Percentiles rank a stretch among this genome's conserved stretches.
These are phyloP conservation scores for Drosophila atroscutellata DNA, from an alignment of 2,888 invertebrate genomes.

Conservation along the genomic window DNA sequence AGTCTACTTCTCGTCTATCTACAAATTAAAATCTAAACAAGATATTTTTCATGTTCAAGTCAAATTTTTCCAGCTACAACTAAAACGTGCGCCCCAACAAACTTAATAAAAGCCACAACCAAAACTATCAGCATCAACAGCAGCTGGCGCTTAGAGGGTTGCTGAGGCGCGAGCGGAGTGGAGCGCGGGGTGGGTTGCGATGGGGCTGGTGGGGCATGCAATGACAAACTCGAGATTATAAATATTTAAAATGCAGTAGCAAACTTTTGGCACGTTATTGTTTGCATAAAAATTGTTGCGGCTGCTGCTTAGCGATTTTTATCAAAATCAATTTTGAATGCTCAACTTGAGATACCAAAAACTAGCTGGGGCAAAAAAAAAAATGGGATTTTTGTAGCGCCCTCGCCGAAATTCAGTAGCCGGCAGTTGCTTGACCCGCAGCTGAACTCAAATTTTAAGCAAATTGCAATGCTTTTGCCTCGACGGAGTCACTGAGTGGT, in stretches of 20 bases:
- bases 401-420: conserved; percentile 75
- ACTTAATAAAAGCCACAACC: conserved; percentile 34
- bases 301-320: conserved; percentile 67
- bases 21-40: conserved; percentile 84
- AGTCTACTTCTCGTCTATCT: conserved; percentile 83
- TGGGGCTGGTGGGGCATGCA: conserved; percentile 35
- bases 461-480: conserved; percentile 70
- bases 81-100: conserved; percentile 82
- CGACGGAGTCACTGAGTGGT: conserved; percentile 21
- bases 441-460: conserved; percentile 78
- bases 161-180: background rate
- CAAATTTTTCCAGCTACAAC: conserved; percentile 75
- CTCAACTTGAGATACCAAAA: conserved; percentile 54
- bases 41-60: conserved; percentile 82
- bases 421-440: conserved; percentile 74
- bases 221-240: conserved; percentile 69
- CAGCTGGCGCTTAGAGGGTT: background rate
- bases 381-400: conserved; percentile 53
- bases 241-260: conserved; percentile 83
- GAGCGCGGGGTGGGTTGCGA: background rate
- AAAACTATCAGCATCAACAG: conserved; percentile 5
- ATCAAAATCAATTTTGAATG: conserved; percentile 72
- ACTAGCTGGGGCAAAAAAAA: conserved; percentile 7
- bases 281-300: conserved; percentile 62
- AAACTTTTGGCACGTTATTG: conserved; percentile 83